Percentiles rank a stretch among this genome's conserved stretches.
phyloP scores from a whole-genome alignment of 2,888 invertebrate species.

The Drosophila conformis region DNA sequence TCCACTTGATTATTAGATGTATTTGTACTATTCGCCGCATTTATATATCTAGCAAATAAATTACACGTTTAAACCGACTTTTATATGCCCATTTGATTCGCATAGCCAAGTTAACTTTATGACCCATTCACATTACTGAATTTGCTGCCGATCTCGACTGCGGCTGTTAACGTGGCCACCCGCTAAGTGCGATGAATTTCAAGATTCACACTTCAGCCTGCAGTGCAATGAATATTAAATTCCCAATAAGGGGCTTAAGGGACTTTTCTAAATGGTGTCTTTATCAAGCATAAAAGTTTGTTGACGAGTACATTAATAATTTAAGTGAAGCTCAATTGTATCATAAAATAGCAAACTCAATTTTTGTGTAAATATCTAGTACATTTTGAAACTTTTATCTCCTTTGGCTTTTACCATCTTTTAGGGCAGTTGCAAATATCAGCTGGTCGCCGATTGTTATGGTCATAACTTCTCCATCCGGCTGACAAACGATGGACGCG shows the following conservation, averaged over 20 bases:
- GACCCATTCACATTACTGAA: constrained; percentile 38
- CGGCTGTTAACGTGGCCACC: constrained; percentile 29
- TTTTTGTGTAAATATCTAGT: not conserved
- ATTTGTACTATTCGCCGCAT: constrained; percentile 11
- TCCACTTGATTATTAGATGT: constrained; percentile 14
- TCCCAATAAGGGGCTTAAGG: not conserved
- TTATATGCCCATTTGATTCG: constrained; percentile 48
- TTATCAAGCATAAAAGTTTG: no score
- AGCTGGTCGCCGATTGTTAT: constrained; percentile 93
- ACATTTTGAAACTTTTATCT: not conserved
- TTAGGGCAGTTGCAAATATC: constrained; percentile 93
- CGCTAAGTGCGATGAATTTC: constrained; percentile 22
- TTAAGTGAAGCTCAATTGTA: not conserved
- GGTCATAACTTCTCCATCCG: constrained; percentile 93
- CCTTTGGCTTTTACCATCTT: constrained; percentile 3
- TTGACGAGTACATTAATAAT: not conserved
- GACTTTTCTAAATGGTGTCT: not conserved
- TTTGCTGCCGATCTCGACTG: constrained; percentile 8
- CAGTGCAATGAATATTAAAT: not conserved
- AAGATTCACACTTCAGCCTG: not conserved
- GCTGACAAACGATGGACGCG: constrained; percentile 94
- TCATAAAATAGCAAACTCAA: not conserved
- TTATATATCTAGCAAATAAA: constrained; percentile 36
- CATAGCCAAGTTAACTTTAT: constrained; percentile 46
- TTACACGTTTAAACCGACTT: constrained; percentile 23